Evolutionary conservation across 2,113 vertebrate species (phyloP).

Genomic region (Corythaeola cristata): DNA sequence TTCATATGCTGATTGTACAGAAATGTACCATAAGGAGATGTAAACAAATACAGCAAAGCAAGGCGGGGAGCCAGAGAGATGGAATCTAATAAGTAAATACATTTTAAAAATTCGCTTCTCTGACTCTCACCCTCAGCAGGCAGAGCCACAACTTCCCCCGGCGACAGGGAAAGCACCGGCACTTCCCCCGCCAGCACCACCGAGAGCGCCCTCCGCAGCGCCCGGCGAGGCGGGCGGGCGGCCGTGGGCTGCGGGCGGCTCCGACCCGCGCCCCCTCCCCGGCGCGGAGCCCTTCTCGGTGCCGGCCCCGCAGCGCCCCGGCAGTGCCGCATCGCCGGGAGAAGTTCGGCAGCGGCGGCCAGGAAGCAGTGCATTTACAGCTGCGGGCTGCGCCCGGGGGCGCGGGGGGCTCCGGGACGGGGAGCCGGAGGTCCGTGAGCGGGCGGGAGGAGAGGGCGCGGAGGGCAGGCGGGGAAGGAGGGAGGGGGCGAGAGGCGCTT

Average conservation of each 20-base stretch:
- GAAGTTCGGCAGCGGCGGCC: neutral
- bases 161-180: neutral
- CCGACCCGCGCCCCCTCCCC: neutral
- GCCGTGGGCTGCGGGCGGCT: neutral
- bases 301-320: neutral
- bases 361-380: constrained; percentile 42
- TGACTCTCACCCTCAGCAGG: neutral
- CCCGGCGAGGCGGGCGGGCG: neutral
- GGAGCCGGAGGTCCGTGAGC: neutral
- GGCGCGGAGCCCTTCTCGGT: neutral
- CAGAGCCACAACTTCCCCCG: constrained; percentile 9
- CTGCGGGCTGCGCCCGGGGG: neutral
- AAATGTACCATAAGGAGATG: constrained; percentile 51
- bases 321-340: neutral
- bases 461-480: neutral
- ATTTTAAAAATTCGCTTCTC: neutral
- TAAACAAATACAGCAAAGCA: constrained; percentile 57
- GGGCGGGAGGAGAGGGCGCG: neutral
- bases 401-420: neutral
- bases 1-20: constrained; percentile 45
- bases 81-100: constrained; percentile 34
- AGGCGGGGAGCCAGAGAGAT: constrained; percentile 55
- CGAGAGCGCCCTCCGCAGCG: constrained; percentile 1
- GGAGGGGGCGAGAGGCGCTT: constrained; percentile 37
- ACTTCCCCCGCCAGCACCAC: neutral